These are phyloP conservation scores for Hemichromis elongatus DNA, from an alignment of 2,113 vertebrate species.

Conservation along the genomic window DNA sequence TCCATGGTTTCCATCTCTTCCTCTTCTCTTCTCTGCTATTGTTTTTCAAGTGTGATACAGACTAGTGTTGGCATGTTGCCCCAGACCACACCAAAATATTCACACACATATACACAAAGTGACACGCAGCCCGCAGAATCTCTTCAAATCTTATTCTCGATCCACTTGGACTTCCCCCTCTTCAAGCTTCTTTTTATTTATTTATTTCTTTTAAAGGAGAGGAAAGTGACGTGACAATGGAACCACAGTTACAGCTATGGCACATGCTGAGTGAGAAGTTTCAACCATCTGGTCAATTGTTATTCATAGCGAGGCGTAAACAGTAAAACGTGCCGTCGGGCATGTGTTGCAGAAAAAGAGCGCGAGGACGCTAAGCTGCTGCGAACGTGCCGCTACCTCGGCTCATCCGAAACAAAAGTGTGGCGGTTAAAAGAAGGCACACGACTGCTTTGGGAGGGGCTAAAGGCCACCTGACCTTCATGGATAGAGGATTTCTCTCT, in stretches of 20 bases:
- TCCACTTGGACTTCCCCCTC: slow-evolving; percentile 9
- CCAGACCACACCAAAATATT: slow-evolving; percentile 44
- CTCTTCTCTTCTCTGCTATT: slow-evolving; percentile 11
- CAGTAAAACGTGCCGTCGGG: slow-evolving; percentile 37
- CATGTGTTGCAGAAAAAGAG: slow-evolving; percentile 35
- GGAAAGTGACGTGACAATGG: slow-evolving; percentile 32
- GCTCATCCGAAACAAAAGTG: neutral
- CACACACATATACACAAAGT: neutral
- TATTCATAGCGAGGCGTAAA: slow-evolving; percentile 49
- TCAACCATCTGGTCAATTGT: slow-evolving; percentile 58
- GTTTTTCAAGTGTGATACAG: slow-evolving; percentile 48
- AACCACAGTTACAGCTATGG: neutral
- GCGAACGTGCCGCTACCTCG: neutral
- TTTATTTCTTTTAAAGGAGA: neutral
- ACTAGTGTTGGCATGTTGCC: slow-evolving; percentile 53
- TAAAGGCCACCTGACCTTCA: neutral
- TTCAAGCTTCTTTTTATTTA: neutral
- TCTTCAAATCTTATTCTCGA: slow-evolving; percentile 4
- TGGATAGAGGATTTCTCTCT: neutral
- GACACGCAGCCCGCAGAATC: neutral
- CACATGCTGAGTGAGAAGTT: slow-evolving; percentile 55
- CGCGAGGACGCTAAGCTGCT: neutral
- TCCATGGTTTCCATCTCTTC: neutral
- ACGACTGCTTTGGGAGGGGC: neutral
- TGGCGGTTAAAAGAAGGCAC: neutral